These are phyloP conservation scores for Heliornis fulica DNA, from an alignment of 2,113 vertebrate species.

Conservation along the genomic window DNA sequence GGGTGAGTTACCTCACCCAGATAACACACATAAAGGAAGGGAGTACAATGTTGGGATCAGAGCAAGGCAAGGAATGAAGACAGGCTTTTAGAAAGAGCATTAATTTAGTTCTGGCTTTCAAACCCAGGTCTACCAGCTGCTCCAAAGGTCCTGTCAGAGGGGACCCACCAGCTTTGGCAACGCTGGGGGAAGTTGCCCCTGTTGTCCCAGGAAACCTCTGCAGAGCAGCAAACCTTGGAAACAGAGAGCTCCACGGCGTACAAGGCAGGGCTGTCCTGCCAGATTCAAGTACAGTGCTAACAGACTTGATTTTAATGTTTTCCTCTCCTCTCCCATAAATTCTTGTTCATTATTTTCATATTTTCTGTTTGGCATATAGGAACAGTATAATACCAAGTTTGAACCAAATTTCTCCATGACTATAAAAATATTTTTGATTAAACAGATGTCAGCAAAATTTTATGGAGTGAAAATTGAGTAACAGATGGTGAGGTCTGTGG, in stretches of 20 bases:
- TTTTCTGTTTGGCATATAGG: not conserved
- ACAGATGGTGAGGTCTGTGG: slow-evolving; percentile 55
- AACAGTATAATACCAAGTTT: not conserved
- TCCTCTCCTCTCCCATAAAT: not conserved
- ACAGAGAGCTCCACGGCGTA: rapidly evolving
- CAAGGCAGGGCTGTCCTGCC: not conserved
- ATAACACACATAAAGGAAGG: not conserved
- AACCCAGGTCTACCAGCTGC: not conserved
- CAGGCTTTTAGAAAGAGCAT: not conserved
- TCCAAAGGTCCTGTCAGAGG: rapidly evolving
- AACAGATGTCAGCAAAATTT: slow-evolving; percentile 69
- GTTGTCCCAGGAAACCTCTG: not conserved
- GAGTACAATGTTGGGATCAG: not conserved
- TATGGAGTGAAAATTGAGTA: slow-evolving; percentile 59
- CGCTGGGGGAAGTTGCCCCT: rapidly evolving
- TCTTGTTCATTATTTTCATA: not conserved
- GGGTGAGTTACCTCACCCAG: rapidly evolving
- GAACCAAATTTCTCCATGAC: slow-evolving; percentile 27
- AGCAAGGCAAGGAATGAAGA: not conserved
- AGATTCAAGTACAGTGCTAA: not conserved
- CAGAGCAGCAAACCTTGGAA: not conserved
- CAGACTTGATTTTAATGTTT: not conserved
- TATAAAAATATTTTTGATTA: slow-evolving; percentile 58
- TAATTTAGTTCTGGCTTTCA: not conserved
- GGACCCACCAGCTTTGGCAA: not conserved